Percentiles rank a stretch among this genome's conserved stretches.
phyloP scores from a whole-genome alignment of 2,797 vertebrate species.

The Hephaestus fuliginosus region DNA sequence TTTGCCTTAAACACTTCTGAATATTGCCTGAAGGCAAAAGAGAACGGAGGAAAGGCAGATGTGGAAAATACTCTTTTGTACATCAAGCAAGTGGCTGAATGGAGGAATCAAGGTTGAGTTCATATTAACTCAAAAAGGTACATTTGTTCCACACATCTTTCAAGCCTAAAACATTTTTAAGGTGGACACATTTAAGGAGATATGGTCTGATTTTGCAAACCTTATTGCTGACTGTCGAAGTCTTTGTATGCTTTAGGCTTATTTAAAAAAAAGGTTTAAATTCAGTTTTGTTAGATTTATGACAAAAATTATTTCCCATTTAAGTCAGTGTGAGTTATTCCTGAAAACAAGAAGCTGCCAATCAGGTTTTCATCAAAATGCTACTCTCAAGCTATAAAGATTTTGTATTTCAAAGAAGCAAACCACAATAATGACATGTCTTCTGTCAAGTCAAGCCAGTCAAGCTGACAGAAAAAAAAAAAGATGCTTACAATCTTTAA shows the following conservation, averaged over 20 bases:
- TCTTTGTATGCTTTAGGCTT: not conserved
- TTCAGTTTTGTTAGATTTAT: slow-evolving; percentile 5
- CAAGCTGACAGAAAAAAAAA: not conserved
- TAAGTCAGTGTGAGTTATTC: not conserved
- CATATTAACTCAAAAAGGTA: slow-evolving; percentile 9
- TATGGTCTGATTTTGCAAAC: slow-evolving; percentile 6
- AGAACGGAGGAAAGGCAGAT: slow-evolving; percentile 22
- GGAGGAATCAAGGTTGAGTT: slow-evolving; percentile 19
- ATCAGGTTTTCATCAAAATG: not conserved
- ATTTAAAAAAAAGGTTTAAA: slow-evolving; percentile 1
- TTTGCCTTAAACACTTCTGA: slow-evolving; percentile 50
- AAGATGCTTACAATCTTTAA: not conserved
- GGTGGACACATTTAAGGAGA: slow-evolving; percentile 1
- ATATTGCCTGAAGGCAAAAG: slow-evolving; percentile 44
- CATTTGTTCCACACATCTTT: not conserved
- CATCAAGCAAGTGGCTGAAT: slow-evolving; percentile 16
- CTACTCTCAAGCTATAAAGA: not conserved
- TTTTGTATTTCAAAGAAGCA: not conserved
- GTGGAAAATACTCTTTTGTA: slow-evolving; percentile 17
- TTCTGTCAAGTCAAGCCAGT: not conserved
- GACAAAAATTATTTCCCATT: not conserved
- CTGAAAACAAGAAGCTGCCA: slow-evolving; percentile 11
- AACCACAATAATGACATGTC: not conserved
- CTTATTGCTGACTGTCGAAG: not conserved
- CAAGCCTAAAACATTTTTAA: not conserved